These are phyloP conservation scores for Drosophila paulistorum DNA, from an alignment of 1,140 invertebrate species.

Conservation along the genomic window DNA sequence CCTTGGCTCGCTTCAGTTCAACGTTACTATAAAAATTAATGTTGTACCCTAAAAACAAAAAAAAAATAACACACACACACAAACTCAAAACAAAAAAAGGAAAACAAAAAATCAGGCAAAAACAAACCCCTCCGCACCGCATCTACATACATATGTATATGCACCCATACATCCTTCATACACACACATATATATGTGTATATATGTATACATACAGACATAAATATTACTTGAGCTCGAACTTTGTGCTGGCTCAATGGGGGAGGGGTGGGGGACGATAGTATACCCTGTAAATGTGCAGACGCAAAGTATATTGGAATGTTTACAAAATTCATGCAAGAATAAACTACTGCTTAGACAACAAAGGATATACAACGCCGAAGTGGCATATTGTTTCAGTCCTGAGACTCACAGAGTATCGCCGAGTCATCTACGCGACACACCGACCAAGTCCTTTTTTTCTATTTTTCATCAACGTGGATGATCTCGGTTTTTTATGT, in stretches of 20 bases:
- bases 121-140: slow-evolving; percentile 30
- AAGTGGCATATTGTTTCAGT: neutral
- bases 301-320: neutral
- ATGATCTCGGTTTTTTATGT: slow-evolving; percentile 60
- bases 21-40: slow-evolving; percentile 20
- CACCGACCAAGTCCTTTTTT: slow-evolving; percentile 25
- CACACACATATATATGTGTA: neutral
- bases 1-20: slow-evolving; percentile 15
- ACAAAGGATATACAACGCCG: no score
- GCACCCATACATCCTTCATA: neutral
- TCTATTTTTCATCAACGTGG: slow-evolving; percentile 50
- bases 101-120: slow-evolving; percentile 14
- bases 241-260: neutral
- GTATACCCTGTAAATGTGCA: neutral
- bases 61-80: slow-evolving; percentile 12
- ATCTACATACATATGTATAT: slow-evolving; percentile 15
- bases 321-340: neutral
- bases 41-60: slow-evolving; percentile 22
- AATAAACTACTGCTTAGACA: neutral
- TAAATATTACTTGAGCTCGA: slow-evolving; percentile 18
- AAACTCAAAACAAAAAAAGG: slow-evolving; percentile 10
- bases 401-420: neutral
- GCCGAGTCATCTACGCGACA: neutral
- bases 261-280: neutral
- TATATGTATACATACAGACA: slow-evolving; percentile 15